Evolutionary conservation across 2,797 vertebrate species (phyloP).

Genomic region (Cheirogaleus major): DNA sequence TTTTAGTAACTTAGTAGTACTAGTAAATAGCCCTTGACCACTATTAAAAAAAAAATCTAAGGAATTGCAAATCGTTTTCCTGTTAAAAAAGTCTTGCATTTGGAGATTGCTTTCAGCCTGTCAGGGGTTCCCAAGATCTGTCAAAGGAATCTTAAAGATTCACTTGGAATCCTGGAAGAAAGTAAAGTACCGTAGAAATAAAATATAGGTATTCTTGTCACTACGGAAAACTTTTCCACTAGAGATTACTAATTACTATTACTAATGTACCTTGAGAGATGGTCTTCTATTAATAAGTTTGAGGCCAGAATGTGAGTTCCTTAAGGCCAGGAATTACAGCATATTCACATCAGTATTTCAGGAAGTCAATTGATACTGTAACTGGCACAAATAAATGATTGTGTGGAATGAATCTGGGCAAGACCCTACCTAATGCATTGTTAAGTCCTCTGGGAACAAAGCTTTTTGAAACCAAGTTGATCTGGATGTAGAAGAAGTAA

Average conservation of each 20-base stretch:
- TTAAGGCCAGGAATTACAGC: neutral
- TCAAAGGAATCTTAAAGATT: neutral
- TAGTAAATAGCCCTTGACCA: neutral
- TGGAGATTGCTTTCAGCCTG: neutral
- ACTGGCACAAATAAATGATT: neutral
- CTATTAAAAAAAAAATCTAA: neutral
- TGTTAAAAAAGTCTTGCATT: constrained; percentile 1
- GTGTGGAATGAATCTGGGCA: neutral
- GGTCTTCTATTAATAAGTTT: neutral
- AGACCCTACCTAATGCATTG: neutral
- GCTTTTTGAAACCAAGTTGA: constrained; percentile 22
- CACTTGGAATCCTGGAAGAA: neutral
- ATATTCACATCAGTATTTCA: neutral
- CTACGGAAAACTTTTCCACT: neutral
- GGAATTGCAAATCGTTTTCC: constrained; percentile 32
- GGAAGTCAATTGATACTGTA: neutral
- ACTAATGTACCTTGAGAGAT: neutral
- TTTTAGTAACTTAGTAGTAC: neutral
- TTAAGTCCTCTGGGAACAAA: constrained; percentile 26
- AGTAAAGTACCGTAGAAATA: neutral
- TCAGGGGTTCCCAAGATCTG: neutral
- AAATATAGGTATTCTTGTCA: neutral
- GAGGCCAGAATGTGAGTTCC: neutral
- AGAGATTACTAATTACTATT: neutral
- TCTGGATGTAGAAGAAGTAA: constrained; percentile 9